Evolutionary conservation across 53 echinoderm and acorn worm species (phyloP), one percentile per base, ranked within the genome.

Genomic region (Luidia sarsii): DNA sequence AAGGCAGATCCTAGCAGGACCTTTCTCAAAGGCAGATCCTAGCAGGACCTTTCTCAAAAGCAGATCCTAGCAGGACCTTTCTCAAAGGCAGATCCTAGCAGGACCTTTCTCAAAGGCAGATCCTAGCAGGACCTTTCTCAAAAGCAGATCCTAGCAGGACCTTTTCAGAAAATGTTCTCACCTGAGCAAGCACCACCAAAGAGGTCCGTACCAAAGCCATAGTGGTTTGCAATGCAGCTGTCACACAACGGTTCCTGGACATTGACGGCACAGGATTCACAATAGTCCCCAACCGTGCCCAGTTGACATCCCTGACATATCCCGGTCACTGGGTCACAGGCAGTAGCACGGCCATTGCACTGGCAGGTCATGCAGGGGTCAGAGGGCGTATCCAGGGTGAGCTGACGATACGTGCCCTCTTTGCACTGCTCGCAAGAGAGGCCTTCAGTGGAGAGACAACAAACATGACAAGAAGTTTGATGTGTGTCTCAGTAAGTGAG

Each of bases 151-250:
- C n/a, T n/a, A n/a, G n/a, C n/a, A n/a, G n/a, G n/a, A n/a, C n/a
- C n/a, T n/a, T n/a, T n/a, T n/a, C n/a, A n/a, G n/a, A n/a, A n/a
- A n/a, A n/a, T n/a, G n/a, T n/a, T n/a, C 82, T 38, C 82, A 95
- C 95, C 84, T 85, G 77, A 59, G 65, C 99, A 94, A 11, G 83
- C 93, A 25, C 99, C 99, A 13, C 46, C 83, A 80, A 99, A 99
- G 19, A 99, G 68, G 7, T 94, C 85, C 0, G 99, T 94, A 2
- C 97, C 94, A 77, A 89, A 94, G 15, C 97, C 99, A 62, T 94
- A 99, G 67, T 94, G 79, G 48, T 91, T 85, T 0, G 82, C 23
- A 7, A 87, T 16, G 60, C 99, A 99, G 9, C 49, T 43, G 9
- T 82, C 89, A 45, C 99, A 99, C 43, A 31, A 46, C 7, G 94